Evolutionary conservation across 2,888 invertebrate species (phyloP).

Genomic region (Tipula confusa): DNA sequence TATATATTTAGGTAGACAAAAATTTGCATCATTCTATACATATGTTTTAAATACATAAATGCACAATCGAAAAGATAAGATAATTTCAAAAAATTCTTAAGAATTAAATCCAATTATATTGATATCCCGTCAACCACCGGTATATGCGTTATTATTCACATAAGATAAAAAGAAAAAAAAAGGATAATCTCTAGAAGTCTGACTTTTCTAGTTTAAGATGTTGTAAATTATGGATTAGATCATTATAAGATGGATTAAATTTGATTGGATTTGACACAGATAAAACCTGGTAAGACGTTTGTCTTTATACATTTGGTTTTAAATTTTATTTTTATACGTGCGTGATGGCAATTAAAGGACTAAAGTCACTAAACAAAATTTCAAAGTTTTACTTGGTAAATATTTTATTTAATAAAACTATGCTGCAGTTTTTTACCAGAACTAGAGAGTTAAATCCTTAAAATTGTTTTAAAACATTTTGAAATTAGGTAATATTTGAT

Average conservation of each 20-base stretch:
- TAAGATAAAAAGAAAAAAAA: not conserved
- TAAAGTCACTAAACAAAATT: too few species aligned
- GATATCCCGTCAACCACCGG: slow-evolving; percentile 1
- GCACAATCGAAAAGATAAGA: not conserved
- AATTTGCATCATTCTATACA: not conserved
- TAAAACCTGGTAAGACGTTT: not conserved
- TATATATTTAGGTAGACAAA: not conserved
- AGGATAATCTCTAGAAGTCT: not conserved
- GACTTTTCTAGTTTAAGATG: not conserved
- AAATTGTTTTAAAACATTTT: too few species aligned
- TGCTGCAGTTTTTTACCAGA: too few species aligned
- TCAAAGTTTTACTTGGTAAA: too few species aligned
- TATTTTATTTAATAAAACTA: too few species aligned
- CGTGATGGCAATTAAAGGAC: too few species aligned
- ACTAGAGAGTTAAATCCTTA: too few species aligned
- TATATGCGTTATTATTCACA: not conserved
- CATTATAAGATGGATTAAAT: slow-evolving; percentile 27
- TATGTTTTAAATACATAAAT: not conserved
- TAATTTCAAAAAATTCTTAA: not conserved
- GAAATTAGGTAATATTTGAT: too few species aligned
- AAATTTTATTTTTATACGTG: too few species aligned
- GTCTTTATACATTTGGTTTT: not conserved
- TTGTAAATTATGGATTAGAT: slow-evolving; percentile 29
- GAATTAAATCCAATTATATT: slow-evolving; percentile 12
- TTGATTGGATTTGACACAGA: slow-evolving; percentile 15